These are phyloP conservation scores for Pomacea canaliculata DNA, from an alignment of 2,888 invertebrate species.

Conservation along the genomic window DNA sequence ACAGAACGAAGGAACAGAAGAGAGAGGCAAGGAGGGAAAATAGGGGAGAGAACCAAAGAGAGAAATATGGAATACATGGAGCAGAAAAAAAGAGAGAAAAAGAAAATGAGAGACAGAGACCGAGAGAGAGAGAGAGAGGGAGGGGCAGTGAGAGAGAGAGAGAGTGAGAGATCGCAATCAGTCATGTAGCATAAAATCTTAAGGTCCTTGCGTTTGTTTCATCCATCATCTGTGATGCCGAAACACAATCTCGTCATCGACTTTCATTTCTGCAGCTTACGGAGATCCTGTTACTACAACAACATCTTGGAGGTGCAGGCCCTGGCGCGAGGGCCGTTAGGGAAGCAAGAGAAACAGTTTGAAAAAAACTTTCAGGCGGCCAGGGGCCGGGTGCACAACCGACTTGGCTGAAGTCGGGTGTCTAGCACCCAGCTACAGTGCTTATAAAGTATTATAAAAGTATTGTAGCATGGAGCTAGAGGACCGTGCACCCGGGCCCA, in stretches of 20 bases:
- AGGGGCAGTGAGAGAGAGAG: not conserved
- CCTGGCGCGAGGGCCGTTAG: not conserved
- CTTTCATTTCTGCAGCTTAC: constrained; percentile 6
- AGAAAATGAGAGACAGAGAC: constrained; percentile 6
- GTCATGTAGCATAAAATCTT: no score
- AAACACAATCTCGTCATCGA: not conserved
- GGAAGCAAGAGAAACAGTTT: not conserved
- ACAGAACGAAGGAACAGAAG: no score
- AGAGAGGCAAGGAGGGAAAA: not conserved
- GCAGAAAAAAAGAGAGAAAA: not conserved
- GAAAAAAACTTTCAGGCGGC: not conserved
- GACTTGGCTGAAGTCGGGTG: no score
- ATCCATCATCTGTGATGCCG: not conserved
- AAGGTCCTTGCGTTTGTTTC: constrained; percentile 3
- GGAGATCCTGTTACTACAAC: not conserved
- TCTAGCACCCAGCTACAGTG: no score
- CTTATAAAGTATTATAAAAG: no score
- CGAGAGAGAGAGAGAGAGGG: not conserved
- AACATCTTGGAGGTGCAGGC: not conserved
- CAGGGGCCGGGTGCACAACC: not conserved
- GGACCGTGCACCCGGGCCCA: no score
- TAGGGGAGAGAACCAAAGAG: not conserved
- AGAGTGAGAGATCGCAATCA: not conserved
- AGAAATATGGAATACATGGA: not conserved
- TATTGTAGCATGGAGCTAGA: no score